Conservation (phyloP, 2,888 invertebrate genomes). For the Orthonychiurus folsomi region DNA sequence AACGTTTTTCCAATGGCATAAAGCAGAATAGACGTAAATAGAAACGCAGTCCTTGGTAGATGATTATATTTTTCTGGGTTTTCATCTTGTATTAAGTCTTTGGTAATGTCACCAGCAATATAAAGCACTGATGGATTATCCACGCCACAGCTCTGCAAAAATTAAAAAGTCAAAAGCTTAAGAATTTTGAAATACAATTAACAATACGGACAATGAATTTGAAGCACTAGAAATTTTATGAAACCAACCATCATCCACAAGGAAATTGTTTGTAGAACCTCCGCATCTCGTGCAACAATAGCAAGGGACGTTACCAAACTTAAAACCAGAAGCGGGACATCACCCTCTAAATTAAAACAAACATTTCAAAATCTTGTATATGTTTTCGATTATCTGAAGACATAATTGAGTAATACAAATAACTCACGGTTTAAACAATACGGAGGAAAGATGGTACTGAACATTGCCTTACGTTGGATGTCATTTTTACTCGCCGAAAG, state of each 20-base stretch:
- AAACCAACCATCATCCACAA: slow-evolving; percentile 12
- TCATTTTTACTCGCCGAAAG: slow-evolving; percentile 1
- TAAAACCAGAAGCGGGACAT: slow-evolving; percentile 4
- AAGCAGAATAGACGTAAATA: slow-evolving; percentile 9
- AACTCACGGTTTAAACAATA: background rate
- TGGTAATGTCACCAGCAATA: slow-evolving; percentile 10
- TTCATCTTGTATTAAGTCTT: slow-evolving; percentile 10
- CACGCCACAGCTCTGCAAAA: slow-evolving; percentile 3
- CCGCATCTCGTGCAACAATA: slow-evolving; percentile 4
- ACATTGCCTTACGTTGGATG: background rate
- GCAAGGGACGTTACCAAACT: slow-evolving; percentile 9
- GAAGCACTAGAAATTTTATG: background rate
- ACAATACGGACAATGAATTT: background rate
- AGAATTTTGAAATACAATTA: background rate
- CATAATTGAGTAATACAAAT: background rate
- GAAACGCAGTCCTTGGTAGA: slow-evolving; percentile 5
- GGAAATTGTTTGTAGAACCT: slow-evolving; percentile 4
- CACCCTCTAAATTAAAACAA: background rate
- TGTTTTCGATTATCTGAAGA: too few species aligned
- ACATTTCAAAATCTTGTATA: background rate
- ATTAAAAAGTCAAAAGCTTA: too few species aligned
- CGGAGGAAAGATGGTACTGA: slow-evolving; percentile 10
- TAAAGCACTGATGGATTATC: slow-evolving; percentile 8
- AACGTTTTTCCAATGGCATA: slow-evolving; percentile 11
- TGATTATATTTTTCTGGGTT: slow-evolving; percentile 8